Evolutionary conservation across 2,113 vertebrate genomes (phyloP).

Genomic region (Proterorhinus semilunaris): DNA sequence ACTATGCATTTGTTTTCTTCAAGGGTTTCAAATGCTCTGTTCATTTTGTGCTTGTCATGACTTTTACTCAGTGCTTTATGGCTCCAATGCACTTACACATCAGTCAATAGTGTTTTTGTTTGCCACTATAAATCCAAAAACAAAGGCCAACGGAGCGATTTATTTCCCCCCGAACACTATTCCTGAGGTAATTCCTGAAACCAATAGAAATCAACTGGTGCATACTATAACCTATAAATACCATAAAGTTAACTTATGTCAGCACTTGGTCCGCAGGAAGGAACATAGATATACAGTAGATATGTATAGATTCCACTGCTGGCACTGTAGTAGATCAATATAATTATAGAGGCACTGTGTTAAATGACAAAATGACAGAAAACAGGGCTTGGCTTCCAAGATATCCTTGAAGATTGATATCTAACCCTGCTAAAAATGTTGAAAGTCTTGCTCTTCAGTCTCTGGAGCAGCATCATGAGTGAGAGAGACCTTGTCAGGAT

Average conservation of each 20-base stretch:
- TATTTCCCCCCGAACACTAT: not conserved
- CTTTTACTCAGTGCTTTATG: slow-evolving; percentile 44
- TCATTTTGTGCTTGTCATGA: slow-evolving; percentile 18
- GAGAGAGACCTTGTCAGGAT: slow-evolving; percentile 12
- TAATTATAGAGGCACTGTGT: not conserved
- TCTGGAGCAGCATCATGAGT: slow-evolving; percentile 12
- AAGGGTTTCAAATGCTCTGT: slow-evolving; percentile 9
- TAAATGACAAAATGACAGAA: not conserved
- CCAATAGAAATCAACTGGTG: not conserved
- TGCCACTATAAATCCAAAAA: slow-evolving; percentile 40
- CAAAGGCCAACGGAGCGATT: slow-evolving; percentile 15
- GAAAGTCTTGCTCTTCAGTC: slow-evolving; percentile 18
- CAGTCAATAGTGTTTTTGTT: slow-evolving; percentile 33
- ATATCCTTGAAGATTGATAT: not conserved
- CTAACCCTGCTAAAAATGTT: slow-evolving; percentile 9
- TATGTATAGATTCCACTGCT: not conserved
- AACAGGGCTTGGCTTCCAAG: not conserved
- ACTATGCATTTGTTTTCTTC: slow-evolving; percentile 3
- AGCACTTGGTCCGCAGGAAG: not conserved
- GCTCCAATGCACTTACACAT: slow-evolving; percentile 31
- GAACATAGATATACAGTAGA: not conserved
- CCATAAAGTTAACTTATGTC: not conserved
- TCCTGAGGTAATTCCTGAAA: too few species aligned
- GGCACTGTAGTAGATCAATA: not conserved
- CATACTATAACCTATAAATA: not conserved